phyloP scores from a whole-genome alignment of 2,113 vertebrate species.

The Myrmecophaga tridactyla region DNA sequence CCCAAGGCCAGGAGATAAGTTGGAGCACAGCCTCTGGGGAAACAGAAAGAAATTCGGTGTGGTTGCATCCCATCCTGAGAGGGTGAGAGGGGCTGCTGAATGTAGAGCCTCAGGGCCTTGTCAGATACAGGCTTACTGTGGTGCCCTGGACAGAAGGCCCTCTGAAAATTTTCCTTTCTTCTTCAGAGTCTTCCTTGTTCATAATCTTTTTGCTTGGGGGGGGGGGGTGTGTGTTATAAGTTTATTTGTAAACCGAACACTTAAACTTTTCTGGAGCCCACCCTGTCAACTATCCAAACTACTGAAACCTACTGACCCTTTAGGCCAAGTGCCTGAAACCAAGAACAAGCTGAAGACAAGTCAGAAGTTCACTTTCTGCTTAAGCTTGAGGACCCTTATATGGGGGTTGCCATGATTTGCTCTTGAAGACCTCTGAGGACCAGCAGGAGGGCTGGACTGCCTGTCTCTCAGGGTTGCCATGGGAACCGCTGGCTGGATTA shows the following conservation, averaged over 20 bases:
- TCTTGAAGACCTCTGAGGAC: not conserved
- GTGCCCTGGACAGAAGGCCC: not conserved
- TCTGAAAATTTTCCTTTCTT: not conserved
- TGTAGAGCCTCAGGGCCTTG: rapidly evolving
- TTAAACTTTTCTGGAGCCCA: not conserved
- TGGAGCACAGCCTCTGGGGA: rapidly evolving
- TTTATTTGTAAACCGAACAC: not conserved
- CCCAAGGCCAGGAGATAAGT: not conserved
- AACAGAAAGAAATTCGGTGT: not conserved
- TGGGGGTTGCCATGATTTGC: not conserved
- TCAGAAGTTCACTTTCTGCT: not conserved
- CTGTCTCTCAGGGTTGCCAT: not conserved
- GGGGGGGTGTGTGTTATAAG: no score
- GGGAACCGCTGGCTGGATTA: not conserved
- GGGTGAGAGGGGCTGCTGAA: rapidly evolving
- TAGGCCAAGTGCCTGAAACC: not conserved
- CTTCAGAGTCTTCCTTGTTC: not conserved
- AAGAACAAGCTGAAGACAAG: not conserved
- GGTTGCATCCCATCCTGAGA: no score
- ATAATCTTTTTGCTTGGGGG: not conserved
- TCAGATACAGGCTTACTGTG: rapidly evolving
- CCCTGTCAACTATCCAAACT: not conserved
- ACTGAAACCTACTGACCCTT: not conserved
- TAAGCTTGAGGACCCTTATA: not conserved
- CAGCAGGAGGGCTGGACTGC: not conserved